Evolutionary conservation across 92 coral and sea anemone genomes (phyloP).

Genomic region (Porites cylindrica): DNA sequence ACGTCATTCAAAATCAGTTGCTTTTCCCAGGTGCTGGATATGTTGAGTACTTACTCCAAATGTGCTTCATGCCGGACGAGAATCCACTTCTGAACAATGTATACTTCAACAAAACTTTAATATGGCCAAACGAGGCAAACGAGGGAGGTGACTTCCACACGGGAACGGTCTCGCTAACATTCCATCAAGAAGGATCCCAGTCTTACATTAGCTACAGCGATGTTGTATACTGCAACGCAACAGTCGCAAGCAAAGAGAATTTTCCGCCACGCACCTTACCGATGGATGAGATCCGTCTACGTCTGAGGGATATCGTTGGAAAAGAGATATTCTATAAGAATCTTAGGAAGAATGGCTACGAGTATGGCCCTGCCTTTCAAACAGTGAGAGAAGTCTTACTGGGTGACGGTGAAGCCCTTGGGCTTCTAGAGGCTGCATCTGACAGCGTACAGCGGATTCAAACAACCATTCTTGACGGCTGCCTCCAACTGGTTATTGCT

Average conservation of each 20-base stretch:
- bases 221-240: not conserved
- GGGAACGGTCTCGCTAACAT: not conserved
- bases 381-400: slow-evolving; percentile 56
- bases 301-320: not conserved
- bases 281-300: not conserved
- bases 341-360: slow-evolving; percentile 32
- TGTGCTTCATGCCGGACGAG: not conserved
- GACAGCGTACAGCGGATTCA: slow-evolving; percentile 55
- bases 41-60: slow-evolving; percentile 1
- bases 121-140: not conserved
- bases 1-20: not conserved
- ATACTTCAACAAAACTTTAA: not conserved
- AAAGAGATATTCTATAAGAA: not conserved
- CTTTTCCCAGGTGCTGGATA: not conserved
- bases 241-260: not conserved
- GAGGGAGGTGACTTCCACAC: not conserved
- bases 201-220: not conserved
- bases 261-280: not conserved
- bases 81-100: not conserved
- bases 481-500: slow-evolving; percentile 41
- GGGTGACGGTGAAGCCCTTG: slow-evolving; percentile 37
- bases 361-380: slow-evolving; percentile 70
- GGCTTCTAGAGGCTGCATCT: not conserved
- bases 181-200: not conserved
- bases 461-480: slow-evolving; percentile 65